Percentiles rank a stretch among this genome's conserved stretches.
phyloP scores from a whole-genome alignment of 2,888 invertebrate genomes.

The Acleris emargana region DNA sequence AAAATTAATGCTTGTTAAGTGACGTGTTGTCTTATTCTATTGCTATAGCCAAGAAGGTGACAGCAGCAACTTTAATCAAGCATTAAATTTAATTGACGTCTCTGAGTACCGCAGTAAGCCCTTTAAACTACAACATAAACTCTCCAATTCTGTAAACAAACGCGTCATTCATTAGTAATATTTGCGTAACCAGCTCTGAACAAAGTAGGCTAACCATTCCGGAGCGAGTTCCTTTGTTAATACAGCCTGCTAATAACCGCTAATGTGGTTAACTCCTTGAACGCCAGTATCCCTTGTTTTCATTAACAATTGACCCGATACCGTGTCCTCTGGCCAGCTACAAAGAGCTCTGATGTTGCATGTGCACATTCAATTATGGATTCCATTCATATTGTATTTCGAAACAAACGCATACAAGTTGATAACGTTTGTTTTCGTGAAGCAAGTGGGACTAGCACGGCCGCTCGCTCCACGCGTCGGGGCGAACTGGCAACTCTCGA shows the following conservation, averaged over 20 bases:
- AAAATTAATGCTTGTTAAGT: too few species aligned
- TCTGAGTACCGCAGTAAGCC: too few species aligned
- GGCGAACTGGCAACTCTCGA: slow-evolving; percentile 38
- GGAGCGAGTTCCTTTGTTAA: slow-evolving; percentile 52
- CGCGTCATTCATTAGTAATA: slow-evolving; percentile 23
- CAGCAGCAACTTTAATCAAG: too few species aligned
- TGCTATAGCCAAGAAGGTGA: too few species aligned
- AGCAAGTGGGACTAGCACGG: slow-evolving; percentile 43
- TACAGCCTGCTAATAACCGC: slow-evolving; percentile 55
- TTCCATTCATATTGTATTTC: too few species aligned
- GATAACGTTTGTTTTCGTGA: too few species aligned
- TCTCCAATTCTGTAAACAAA: slow-evolving; percentile 27
- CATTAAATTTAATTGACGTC: too few species aligned
- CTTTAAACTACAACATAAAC: background rate
- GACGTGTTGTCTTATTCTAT: too few species aligned
- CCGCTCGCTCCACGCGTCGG: slow-evolving; percentile 42
- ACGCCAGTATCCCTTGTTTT: too few species aligned
- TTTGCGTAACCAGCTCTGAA: slow-evolving; percentile 30
- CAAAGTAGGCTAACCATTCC: slow-evolving; percentile 26
- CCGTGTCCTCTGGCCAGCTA: too few species aligned
- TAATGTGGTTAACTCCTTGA: slow-evolving; percentile 54
- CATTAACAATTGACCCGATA: too few species aligned
- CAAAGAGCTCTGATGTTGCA: slow-evolving; percentile 43
- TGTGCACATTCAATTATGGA: slow-evolving; percentile 23
- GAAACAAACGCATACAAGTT: too few species aligned